A percentile compares a stretch with the other conserved stretches of the same genome.
Evolutionary conservation across 2,113 vertebrate species (phyloP).

Genomic region (Caranx ignobilis): DNA sequence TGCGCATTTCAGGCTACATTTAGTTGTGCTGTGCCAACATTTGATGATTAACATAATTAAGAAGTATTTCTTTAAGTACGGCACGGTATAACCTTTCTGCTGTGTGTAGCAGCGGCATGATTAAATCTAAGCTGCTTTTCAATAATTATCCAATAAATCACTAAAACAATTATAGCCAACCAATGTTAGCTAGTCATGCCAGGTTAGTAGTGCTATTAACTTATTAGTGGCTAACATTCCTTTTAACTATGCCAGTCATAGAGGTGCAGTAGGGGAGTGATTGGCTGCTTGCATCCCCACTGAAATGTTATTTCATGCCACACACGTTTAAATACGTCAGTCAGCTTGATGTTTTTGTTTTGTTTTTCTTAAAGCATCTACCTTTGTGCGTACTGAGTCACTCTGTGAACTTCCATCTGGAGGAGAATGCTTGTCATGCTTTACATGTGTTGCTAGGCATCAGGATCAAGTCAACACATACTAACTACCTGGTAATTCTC

Average conservation of each 20-base stretch:
- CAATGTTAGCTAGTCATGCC: not conserved
- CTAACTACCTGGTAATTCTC: not conserved
- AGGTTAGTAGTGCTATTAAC: not conserved
- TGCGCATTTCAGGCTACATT: not conserved
- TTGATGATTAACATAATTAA: constrained; percentile 10
- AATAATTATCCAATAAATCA: not conserved
- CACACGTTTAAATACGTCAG: constrained; percentile 1
- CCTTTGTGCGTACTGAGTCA: constrained; percentile 26
- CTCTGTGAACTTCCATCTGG: constrained; percentile 16
- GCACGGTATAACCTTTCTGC: not conserved
- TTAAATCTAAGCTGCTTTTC: not conserved
- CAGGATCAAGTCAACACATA: constrained; percentile 16
- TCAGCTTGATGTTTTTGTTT: no score
- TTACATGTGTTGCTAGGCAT: constrained; percentile 19
- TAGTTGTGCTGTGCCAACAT: not conserved
- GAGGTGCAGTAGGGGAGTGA: not conserved
- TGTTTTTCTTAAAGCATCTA: not conserved
- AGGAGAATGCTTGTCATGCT: constrained; percentile 16
- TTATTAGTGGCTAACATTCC: not conserved
- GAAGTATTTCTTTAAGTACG: not conserved
- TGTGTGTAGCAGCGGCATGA: not conserved
- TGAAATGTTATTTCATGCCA: not conserved
- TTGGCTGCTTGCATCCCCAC: no score
- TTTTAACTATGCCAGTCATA: not conserved
- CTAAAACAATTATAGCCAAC: not conserved